Percentiles rank a stretch among this genome's conserved stretches.
Conservation (phyloP, 2,113 vertebrate species). For the Osmerus eperlanus region DNA sequence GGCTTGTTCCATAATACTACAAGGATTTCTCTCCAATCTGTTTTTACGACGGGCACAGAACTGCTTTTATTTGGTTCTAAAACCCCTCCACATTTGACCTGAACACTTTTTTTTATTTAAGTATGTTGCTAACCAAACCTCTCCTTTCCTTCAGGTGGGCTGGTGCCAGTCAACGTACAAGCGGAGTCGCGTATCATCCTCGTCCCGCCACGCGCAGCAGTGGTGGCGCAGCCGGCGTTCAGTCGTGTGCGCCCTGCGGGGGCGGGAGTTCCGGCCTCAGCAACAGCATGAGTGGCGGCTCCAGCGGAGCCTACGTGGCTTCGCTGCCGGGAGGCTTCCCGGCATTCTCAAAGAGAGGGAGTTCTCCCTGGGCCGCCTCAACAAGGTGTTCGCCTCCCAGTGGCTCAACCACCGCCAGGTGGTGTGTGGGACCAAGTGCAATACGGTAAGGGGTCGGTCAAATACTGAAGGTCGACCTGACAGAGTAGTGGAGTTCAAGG, state of each 20-base stretch:
- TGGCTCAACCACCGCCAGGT: slow-evolving; percentile 98
- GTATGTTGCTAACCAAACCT: not conserved
- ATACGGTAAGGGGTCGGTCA: slow-evolving; percentile 81
- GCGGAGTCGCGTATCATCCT: slow-evolving; percentile 74
- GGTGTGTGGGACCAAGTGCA: slow-evolving; percentile 98
- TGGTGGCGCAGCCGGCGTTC: slow-evolving; percentile 79
- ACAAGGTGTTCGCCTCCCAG: slow-evolving; percentile 98
- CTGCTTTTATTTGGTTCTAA: too few relatives aligned
- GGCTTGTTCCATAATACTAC: not conserved
- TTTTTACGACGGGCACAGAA: too few relatives aligned
- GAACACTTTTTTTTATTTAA: not conserved
- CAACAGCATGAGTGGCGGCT: slow-evolving; percentile 84
- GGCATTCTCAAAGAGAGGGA: slow-evolving; percentile 88
- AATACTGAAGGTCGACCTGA: not conserved
- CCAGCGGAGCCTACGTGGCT: slow-evolving; percentile 79
- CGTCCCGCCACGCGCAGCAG: slow-evolving; percentile 72
- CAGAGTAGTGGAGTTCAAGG: not conserved
- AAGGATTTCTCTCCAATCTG: not conserved
- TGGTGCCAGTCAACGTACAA: slow-evolving; percentile 69
- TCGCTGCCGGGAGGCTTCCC: slow-evolving; percentile 89
- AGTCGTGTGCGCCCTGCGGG: slow-evolving; percentile 88
- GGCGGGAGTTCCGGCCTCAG: slow-evolving; percentile 86
- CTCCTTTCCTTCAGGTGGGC: slow-evolving; percentile 52
- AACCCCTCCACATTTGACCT: too few relatives aligned
- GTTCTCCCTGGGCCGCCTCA: slow-evolving; percentile 91